Evolutionary conservation across 2,888 invertebrate species (phyloP), one percentile per base, ranked within the genome.

Genomic region (Eristalinus aeneus): DNA sequence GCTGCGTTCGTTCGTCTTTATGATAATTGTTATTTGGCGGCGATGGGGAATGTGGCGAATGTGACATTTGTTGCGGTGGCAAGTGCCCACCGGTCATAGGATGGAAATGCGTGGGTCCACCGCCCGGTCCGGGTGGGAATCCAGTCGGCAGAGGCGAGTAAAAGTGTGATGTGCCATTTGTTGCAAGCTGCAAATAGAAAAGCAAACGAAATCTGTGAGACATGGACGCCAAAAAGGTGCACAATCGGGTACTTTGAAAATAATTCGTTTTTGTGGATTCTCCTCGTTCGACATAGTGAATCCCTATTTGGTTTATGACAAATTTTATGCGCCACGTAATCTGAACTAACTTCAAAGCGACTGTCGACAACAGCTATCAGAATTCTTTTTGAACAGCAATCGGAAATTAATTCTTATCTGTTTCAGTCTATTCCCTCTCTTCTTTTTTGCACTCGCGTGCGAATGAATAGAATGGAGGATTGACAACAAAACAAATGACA

Each of bases 1-100:
- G 93, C 90, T 96, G 96, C 56, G 96, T 94, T 89, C 97, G 94
- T 92, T 97, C 97, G 92, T 97, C 96, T 91, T 96, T 96, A 91
- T 96, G 96, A 90, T 95, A 96, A 92, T 94, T 95, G 90, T 90
- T 91, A 1, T 93, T 93, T 64, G 95, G 95, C 73, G 95, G 95
- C 58, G 94, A 94, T 80, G 94, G 94, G 88, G 95, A 95, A 92
- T 95, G 95, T 89, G 95, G 95, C 93, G 95, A 94, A 90, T 95
- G 95, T 90, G 95, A 94, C 69, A 93, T 91, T 91, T 93, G 90
- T 92, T 93, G 91, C 89, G 88, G 91, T 79, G 88, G 90, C 88
- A 92, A 90, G 88, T 93, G 93, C 16, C 90, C 90, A 88, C 91
- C 90, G 27, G 90, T 89, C 36, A 92, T 91, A 61, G 91, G 90